A percentile compares a stretch with the other conserved stretches of the same genome.
Evolutionary conservation across 2,797 vertebrate species (phyloP).

Genomic region (Heterohyrax brucei): DNA sequence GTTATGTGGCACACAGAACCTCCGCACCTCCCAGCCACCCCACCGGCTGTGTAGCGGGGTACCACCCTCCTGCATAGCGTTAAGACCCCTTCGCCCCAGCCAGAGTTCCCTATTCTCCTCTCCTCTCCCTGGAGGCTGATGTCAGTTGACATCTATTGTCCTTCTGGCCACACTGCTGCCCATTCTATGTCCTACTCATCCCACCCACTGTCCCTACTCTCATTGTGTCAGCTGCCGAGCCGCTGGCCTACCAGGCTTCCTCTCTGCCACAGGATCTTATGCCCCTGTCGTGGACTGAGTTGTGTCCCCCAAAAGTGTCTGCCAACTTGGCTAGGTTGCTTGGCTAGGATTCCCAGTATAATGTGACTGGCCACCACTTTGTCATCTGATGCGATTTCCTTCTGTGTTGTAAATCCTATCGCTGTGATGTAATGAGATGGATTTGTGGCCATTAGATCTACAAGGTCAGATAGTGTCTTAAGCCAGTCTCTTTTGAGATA

Average conservation of each 20-base stretch:
- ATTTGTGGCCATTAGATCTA: too few relatives aligned
- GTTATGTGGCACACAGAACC: neutral
- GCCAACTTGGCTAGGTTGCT: too few relatives aligned
- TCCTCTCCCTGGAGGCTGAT: neutral
- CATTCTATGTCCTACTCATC: neutral
- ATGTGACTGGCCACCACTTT: too few relatives aligned
- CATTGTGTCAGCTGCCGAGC: fast-evolving
- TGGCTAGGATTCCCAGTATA: too few relatives aligned
- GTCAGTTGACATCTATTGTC: fast-evolving
- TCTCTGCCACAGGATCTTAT: neutral
- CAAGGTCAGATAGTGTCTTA: too few relatives aligned
- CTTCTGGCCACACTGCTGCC: neutral
- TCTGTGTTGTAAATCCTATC: too few relatives aligned
- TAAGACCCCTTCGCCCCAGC: neutral
- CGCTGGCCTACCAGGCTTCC: neutral
- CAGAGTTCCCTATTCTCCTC: neutral
- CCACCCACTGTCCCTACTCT: neutral
- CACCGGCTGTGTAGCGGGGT: fast-evolving
- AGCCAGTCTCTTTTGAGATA: too few relatives aligned
- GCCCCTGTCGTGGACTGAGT: too few relatives aligned
- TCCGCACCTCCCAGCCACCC: neutral
- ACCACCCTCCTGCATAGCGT: fast-evolving
- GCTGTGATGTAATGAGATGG: too few relatives aligned
- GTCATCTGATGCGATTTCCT: too few relatives aligned
- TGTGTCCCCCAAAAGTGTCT: too few relatives aligned